phyloP scores from a whole-genome alignment of 2,797 vertebrate species.

The Pitangus sulphuratus region DNA sequence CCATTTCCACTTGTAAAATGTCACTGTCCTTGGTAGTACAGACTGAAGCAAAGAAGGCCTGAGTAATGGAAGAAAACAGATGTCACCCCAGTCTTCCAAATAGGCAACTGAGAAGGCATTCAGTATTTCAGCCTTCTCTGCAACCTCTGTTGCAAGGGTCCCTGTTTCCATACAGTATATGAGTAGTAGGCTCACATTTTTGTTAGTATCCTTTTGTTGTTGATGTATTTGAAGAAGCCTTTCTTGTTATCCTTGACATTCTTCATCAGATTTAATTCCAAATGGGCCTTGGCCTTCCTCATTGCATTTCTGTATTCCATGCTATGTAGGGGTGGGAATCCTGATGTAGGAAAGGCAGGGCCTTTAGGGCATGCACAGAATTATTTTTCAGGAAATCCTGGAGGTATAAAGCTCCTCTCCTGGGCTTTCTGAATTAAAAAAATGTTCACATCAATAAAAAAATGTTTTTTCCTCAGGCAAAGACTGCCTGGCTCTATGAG shows the following conservation, averaged over 20 bases:
- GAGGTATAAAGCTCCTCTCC: not conserved
- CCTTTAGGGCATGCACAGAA: not conserved
- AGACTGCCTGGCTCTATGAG: not conserved
- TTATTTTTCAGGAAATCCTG: not conserved
- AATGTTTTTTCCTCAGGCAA: not conserved
- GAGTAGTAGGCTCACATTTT: not conserved
- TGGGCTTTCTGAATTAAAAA: not conserved
- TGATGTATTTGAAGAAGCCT: not conserved
- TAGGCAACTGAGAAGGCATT: not conserved
- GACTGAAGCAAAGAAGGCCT: not conserved
- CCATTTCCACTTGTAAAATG: not conserved
- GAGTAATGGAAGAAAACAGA: not conserved
- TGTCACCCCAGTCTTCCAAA: not conserved
- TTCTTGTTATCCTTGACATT: not conserved
- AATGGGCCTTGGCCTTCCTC: not conserved
- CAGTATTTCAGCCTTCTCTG: not conserved
- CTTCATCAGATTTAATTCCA: not conserved
- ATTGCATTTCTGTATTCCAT: not conserved
- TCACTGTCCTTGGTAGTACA: not conserved
- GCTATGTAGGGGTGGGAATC: not conserved
- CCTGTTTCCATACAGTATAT: not conserved
- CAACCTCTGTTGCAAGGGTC: not conserved
- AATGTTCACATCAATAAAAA: not conserved
- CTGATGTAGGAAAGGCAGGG: not conserved
- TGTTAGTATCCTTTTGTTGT: not conserved